These are phyloP conservation scores for Bathynomus jamesi DNA, from an alignment of 1,140 invertebrate genomes.

Conservation along the genomic window DNA sequence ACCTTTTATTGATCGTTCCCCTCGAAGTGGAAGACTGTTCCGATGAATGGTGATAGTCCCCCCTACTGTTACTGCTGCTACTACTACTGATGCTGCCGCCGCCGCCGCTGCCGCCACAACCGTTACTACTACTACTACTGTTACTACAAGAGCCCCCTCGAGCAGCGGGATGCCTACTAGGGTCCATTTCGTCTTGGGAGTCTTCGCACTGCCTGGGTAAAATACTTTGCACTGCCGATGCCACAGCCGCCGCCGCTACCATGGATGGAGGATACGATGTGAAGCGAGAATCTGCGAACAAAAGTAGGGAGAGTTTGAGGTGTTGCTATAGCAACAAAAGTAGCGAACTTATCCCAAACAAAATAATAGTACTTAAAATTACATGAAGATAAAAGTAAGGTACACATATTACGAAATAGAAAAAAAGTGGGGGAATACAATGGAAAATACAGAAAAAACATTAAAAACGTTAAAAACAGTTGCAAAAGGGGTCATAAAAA, in stretches of 20 bases:
- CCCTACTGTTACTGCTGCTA: neutral
- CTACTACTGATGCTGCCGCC: neutral
- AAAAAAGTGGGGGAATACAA: no score
- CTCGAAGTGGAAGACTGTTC: neutral
- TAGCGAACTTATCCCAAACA: no score
- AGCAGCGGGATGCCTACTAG: neutral
- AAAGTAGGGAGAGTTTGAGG: no score
- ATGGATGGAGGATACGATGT: neutral
- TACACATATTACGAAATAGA: no score
- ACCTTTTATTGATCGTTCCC: neutral
- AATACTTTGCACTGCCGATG: neutral
- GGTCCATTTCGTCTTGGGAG: neutral
- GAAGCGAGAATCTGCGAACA: neutral
- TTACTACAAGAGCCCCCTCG: neutral
- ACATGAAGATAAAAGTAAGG: no score
- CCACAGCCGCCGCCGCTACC: neutral
- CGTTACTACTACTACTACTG: neutral
- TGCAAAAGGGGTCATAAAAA: no score
- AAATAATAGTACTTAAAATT: no score
- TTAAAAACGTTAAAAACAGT: no score
- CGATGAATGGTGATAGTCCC: neutral
- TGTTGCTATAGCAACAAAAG: no score
- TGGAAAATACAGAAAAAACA: no score
- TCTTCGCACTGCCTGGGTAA: neutral
- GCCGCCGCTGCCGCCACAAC: neutral